Percentiles rank a stretch among this genome's conserved stretches.
These are phyloP conservation scores for Epinotia nisella DNA, from an alignment of 2,888 invertebrate species.

Conservation along the genomic window DNA sequence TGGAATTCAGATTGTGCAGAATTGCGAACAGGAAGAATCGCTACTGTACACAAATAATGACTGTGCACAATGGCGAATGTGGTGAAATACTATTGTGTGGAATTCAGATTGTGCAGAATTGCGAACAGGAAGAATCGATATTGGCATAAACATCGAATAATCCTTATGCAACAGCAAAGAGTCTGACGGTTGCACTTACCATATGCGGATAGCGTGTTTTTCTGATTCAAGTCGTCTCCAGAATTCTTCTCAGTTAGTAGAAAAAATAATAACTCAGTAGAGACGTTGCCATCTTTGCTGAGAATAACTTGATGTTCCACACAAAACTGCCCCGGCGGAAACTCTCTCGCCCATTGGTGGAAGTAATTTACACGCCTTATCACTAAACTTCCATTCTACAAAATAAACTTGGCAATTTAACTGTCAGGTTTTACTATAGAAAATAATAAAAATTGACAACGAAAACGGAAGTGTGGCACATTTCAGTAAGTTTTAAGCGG, in stretches of 20 bases:
- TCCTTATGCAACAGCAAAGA: too few species aligned
- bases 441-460: too few species aligned
- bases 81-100: too few species aligned
- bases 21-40: too few species aligned
- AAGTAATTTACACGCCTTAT: not conserved
- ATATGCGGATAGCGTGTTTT: not conserved
- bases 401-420: not conserved
- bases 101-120: too few species aligned
- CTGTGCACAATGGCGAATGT: too few species aligned
- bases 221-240: not conserved
- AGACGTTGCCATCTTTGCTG: not conserved
- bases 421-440: too few species aligned
- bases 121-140: too few species aligned
- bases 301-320: constrained; percentile 4
- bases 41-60: too few species aligned
- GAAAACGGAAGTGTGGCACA: too few species aligned
- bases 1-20: too few species aligned
- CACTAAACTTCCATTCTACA: constrained; percentile 10
- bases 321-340: not conserved
- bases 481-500: not conserved
- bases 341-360: not conserved
- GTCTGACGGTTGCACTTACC: not conserved
- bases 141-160: too few species aligned
- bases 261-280: not conserved
- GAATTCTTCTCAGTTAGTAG: not conserved